Base-by-base conservation (phyloP, 2,113 vertebrate genomes). In the Paramormyrops kingsleyae region DNA sequence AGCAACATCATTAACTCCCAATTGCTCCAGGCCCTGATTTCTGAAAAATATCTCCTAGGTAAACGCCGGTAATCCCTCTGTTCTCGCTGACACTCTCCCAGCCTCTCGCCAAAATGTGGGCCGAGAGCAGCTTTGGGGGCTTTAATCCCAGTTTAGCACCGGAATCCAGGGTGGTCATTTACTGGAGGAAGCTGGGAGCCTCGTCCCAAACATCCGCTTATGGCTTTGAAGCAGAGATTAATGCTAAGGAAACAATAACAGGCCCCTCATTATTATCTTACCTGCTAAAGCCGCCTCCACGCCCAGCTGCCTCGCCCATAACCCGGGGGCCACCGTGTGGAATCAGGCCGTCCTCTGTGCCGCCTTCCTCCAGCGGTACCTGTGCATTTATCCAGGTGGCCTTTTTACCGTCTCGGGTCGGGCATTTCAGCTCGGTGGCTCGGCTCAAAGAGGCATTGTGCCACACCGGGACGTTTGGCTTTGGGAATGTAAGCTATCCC, bases 231-330 rank as follows among this genome's bases (percentile, higher is more conserved):
- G 88, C 89, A 88, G 88, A 5, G 15, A 90, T 92, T 93, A 92
- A 91, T 83, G 80, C 91, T 80, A 70, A 91, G 91, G 93, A 93
- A 90, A 91, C 92, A 93, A 89, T 90, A 86, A 92, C 93, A 94
- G 92, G 91, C 90, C 84, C 62, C 93, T 90, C 92, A 93, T 92
- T 93, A 95, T 93, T 91, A 90, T 92, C 93, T 93, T 90, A 91
- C 91, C 93, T 92, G 91, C 92, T 92, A 94, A 94, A 94, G 93
- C 94, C n/a, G 87, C 92, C 89, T 94, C 91, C 89, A 85, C 84
- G 8, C 93, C 91, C 90, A 91, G 27, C 49, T 5, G 80, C 89
- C 90, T 83, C 85, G 74, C 88, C 91, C 88, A 89, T 90, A 83
- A 70, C 92, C 92, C 90, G 89, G 88, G 91, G 90, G 91, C 86